phyloP scores from a whole-genome alignment of 2,797 vertebrate genomes.

The Nyctalus aviator region DNA sequence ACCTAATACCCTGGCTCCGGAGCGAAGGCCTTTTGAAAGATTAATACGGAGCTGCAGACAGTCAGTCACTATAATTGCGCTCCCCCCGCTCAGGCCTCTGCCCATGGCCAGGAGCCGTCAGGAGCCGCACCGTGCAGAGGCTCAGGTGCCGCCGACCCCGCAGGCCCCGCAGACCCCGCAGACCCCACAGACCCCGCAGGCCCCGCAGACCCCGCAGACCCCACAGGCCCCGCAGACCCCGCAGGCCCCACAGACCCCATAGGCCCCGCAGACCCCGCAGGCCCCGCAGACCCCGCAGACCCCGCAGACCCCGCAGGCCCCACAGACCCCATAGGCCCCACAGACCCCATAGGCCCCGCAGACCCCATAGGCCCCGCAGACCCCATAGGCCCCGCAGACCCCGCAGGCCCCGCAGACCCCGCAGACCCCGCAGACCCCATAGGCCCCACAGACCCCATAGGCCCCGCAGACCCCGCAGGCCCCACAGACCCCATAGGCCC shows the following conservation, averaged over 20 bases:
- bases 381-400: too few relatives aligned
- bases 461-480: background rate
- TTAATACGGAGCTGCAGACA: conserved; percentile 63
- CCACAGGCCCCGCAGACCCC: background rate
- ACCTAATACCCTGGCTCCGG: conserved; percentile 79
- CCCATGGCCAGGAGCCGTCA: background rate
- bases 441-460: too few relatives aligned
- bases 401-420: background rate
- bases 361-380: background rate
- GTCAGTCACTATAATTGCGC: conserved; percentile 40
- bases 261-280: too few relatives aligned
- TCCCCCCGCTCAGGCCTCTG: conserved; percentile 3
- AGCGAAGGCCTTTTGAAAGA: conserved; percentile 80
- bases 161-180: too few relatives aligned
- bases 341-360: too few relatives aligned
- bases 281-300: background rate
- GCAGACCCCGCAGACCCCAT: too few relatives aligned
- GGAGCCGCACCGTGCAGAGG: background rate
- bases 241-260: background rate
- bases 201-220: background rate
- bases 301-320: background rate
- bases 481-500: background rate
- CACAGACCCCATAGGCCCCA: too few relatives aligned
- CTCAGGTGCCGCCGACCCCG: background rate
- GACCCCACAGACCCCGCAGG: background rate